Base-by-base conservation (phyloP, 2,113 vertebrate genomes). In the Odocoileus virginianus region DNA sequence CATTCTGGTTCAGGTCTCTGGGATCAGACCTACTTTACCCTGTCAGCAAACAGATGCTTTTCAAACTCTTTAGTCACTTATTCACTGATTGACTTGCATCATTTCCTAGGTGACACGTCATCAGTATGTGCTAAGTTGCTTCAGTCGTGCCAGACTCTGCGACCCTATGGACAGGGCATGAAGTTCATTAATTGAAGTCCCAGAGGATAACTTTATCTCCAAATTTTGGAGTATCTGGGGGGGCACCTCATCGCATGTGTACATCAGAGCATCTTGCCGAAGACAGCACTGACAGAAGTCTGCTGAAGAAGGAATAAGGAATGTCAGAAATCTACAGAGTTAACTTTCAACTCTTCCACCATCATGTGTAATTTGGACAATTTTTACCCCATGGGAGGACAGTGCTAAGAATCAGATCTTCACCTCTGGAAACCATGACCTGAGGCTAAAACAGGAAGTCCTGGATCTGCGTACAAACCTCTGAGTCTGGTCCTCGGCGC, bases 401-500 rank as follows among this genome's bases (percentile, higher is more conserved):
- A 54, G 40, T 61, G 45, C n/a, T 28, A 14, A 36, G 30, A 57
- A 47, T 33, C 13, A 33, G 19, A 58, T 30, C 7, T 40, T 89
- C 5, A 40, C 43, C 8, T 71, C 17, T 45, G 78, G n/a, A 86
- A 89, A 47, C 52, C 28, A 47, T 17, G 61, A 71, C n/a, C 52
- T 50, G 60, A 9, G 23, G 50, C 50, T 57, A 27, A 40, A 33
- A 78, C 76, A 54, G 6, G 21, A 96, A 60, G 47, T 21, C 55
- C 67, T 33, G 83, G 3, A 47, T 82, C 54, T 36, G 28, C 0
- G 1, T 16, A 17, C 16, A 14, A 58, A 47, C 27, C n/a, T 27
- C 47, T 30, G n/a, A 12, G 33, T 11, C 50, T 9, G 21, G 57
- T 82, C 47, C 33, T 54, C 1, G 0, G 7, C 0, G 3, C 30